Base-by-base conservation (phyloP, 2,797 vertebrate species). In the Hemitrygon akajei region DNA sequence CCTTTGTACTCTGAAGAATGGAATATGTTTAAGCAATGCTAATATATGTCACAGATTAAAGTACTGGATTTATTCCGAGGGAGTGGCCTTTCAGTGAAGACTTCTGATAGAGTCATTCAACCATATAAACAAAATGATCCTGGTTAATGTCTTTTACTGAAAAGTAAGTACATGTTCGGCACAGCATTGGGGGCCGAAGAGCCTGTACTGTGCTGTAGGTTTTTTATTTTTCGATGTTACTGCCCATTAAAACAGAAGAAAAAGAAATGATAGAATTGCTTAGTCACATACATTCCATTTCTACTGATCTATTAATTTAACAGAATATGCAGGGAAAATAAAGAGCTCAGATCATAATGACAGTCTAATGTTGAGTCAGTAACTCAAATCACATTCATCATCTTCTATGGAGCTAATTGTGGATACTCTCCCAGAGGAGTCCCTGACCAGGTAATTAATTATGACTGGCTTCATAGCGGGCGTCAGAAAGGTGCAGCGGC, bases 141-240 rank as follows among this genome's bases (percentile, higher is more conserved):
- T 66, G 86, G 56, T 89, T 89, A 89, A 89, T 89, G 56, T 69
- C 14, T 47, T 92, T 56, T 34, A 92, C 40, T 47, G 47, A 47
- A 47, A 47, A 47, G 47, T 47, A 47, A 47, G 47, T 47, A 47
- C 47, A 47, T 47, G 47, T 47, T 47, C 47, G 47, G 47, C 47
- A 47, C 47, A 47, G 47, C 47, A 47, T 47, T 47, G 47, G 2
- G 47, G 47, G 47, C 47, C 47, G 47, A 47, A 47, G 47, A 3
- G 47, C 47, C 47, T 47, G 47, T 47, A 47, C 4, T 47, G 47
- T 47, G 47, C 47, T 47, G 47, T 47, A 47, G 47, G 47, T 47
- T 47, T 47, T 47, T 3, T 47, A 47, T 47, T 2, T 47, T 47
- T 47, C 3, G 2, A 1, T 47, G 47, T 47, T 47, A 47, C 47